Conservation (phyloP, 2,113 vertebrate species). For the Marcusenius ussheri region DNA sequence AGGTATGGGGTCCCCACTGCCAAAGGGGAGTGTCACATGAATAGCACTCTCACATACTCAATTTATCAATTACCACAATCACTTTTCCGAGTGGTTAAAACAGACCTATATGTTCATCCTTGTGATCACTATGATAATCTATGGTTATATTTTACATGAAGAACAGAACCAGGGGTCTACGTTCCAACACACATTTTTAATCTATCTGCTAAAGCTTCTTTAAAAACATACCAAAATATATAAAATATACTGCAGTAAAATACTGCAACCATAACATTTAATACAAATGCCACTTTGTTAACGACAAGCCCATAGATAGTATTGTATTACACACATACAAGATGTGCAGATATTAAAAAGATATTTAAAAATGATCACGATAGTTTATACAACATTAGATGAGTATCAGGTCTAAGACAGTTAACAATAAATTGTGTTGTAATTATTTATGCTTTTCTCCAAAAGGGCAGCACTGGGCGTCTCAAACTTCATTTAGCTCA, state of each 20-base stretch:
- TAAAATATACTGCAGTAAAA: not conserved
- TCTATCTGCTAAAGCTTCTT: not conserved
- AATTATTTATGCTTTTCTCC: not conserved
- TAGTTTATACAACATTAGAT: not conserved
- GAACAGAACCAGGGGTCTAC: not conserved
- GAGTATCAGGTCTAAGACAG: not conserved
- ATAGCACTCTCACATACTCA: not conserved
- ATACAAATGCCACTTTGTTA: not conserved
- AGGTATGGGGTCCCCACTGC: conserved; percentile 82
- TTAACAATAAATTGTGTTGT: not conserved
- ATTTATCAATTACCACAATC: not conserved
- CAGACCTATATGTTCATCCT: too few species aligned
- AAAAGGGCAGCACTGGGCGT: not conserved
- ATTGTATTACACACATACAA: not conserved
- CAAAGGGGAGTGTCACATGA: not conserved
- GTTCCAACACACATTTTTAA: not conserved
- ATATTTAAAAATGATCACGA: not conserved
- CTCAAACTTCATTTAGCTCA: not conserved
- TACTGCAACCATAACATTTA: not conserved
- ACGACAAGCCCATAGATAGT: not conserved
- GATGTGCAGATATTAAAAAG: not conserved
- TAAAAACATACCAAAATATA: not conserved
- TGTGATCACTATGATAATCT: not conserved
- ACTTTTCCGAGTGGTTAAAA: too few species aligned
- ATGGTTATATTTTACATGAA: not conserved